Percentiles rank a stretch among this genome's conserved stretches.
These are phyloP conservation scores for Acheta domesticus DNA, from an alignment of 2,888 invertebrate genomes.

Conservation along the genomic window DNA sequence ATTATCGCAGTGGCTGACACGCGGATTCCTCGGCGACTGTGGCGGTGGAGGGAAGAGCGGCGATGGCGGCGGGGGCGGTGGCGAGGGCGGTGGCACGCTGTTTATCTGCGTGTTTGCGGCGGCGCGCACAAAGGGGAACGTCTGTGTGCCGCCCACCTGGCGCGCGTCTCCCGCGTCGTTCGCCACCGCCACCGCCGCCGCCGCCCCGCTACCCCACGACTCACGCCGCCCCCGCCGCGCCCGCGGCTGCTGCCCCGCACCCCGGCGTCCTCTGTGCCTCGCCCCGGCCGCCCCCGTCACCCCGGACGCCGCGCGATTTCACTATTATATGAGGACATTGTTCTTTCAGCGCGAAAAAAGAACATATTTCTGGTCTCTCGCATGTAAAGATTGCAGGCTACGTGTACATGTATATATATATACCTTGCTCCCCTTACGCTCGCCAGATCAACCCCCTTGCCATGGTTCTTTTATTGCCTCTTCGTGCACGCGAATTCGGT, in stretches of 20 bases:
- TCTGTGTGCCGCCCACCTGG: not conserved
- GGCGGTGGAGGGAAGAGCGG: not conserved
- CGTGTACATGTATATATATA: conserved; percentile 20
- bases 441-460: conserved; percentile 21
- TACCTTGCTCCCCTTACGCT: conserved; percentile 24
- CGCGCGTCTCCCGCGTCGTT: not conserved
- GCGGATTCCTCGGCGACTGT: not conserved
- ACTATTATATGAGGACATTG: conserved; percentile 31
- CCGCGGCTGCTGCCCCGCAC: not conserved
- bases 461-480: conserved; percentile 33
- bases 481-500: conserved; percentile 20
- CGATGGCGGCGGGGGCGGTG: not conserved
- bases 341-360: conserved; percentile 26
- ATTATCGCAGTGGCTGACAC: not conserved
- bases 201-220: not conserved
- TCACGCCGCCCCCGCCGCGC: not conserved
- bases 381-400: not conserved
- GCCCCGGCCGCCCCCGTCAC: not conserved
- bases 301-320: conserved; percentile 27
- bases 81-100: not conserved
- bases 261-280: not conserved
- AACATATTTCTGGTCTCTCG: conserved; percentile 18
- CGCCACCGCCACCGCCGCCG: not conserved
- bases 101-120: conserved; percentile 5
- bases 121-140: not conserved